These are phyloP conservation scores for Zoanthus solanderi DNA, from an alignment of 92 coral and sea anemone genomes.

Conservation along the genomic window DNA sequence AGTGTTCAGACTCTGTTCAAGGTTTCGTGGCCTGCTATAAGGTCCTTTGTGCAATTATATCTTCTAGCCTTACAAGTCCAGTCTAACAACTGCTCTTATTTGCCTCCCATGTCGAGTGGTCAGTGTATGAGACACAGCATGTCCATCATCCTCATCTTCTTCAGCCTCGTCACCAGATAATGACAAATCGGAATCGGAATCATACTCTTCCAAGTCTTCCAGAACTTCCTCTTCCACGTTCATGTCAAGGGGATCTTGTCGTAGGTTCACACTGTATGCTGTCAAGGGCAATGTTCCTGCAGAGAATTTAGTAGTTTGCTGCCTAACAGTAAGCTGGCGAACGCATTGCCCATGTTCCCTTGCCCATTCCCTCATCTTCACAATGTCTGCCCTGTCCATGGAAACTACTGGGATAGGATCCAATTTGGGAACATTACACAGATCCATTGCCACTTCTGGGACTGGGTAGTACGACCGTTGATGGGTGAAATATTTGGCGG, in stretches of 20 bases:
- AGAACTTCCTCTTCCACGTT: slow-evolving; percentile 4
- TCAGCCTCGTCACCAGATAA: slow-evolving; percentile 21
- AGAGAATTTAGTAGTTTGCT: slow-evolving; percentile 34
- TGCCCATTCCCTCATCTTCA: slow-evolving; percentile 47
- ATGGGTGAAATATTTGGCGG: slow-evolving; percentile 49
- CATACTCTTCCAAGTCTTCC: slow-evolving; percentile 37
- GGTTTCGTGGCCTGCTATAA: slow-evolving; percentile 8
- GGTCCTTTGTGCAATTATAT: slow-evolving; percentile 9
- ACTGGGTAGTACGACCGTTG: slow-evolving; percentile 46
- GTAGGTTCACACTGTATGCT: slow-evolving; percentile 27
- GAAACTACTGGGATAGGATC: slow-evolving; percentile 38
- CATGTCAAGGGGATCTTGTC: slow-evolving; percentile 17
- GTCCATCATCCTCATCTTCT: slow-evolving; percentile 42
- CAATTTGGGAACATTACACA: slow-evolving; percentile 9
- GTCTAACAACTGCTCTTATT: slow-evolving; percentile 2
- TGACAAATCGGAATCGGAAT: slow-evolving; percentile 27
- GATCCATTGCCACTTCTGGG: slow-evolving; percentile 18
- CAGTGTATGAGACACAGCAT: slow-evolving; percentile 7
- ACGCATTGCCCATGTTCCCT: slow-evolving; percentile 30
- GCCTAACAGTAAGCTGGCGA: slow-evolving; percentile 30
- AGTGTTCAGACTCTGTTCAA: slow-evolving; percentile 10
- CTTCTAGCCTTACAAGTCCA: slow-evolving; percentile 13
- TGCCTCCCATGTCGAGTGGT: slow-evolving; percentile 5
- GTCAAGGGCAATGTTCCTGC: slow-evolving; percentile 44
- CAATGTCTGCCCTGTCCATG: slow-evolving; percentile 27